These are phyloP conservation scores for Scrobipalpa costella DNA, from an alignment of 2,888 invertebrate genomes.

Conservation along the genomic window DNA sequence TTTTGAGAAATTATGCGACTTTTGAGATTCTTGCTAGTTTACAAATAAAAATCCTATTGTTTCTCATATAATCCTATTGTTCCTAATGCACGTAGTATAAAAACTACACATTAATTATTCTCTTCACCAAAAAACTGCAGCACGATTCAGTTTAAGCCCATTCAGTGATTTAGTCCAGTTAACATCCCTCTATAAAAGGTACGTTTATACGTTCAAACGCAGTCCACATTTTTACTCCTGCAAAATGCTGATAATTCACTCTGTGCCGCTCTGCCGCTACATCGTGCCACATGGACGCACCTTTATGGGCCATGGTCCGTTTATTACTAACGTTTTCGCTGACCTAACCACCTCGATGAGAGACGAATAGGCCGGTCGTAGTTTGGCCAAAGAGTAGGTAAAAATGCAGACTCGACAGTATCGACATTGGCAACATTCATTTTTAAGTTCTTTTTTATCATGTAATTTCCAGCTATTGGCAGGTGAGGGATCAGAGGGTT, in stretches of 20 bases:
- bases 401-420: neutral
- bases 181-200: neutral
- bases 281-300: slow-evolving; percentile 35
- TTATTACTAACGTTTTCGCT: slow-evolving; percentile 49
- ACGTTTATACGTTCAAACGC: neutral
- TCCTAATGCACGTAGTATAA: too few relatives aligned
- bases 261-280: neutral
- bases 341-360: slow-evolving; percentile 46
- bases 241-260: slow-evolving; percentile 21
- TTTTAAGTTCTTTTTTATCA: too few relatives aligned
- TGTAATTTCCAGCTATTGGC: too few relatives aligned
- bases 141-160: neutral
- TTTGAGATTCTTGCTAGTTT: too few relatives aligned
- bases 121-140: neutral
- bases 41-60: too few relatives aligned
- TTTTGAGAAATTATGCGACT: too few relatives aligned
- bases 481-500: too few relatives aligned
- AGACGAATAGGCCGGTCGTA: slow-evolving; percentile 38
- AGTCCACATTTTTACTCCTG: neutral
- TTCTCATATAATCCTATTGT: too few relatives aligned
- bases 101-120: neutral
- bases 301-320: slow-evolving; percentile 40
- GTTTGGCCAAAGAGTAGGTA: neutral
- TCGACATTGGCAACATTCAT: neutral
- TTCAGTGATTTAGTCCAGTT: neutral